phyloP scores from a whole-genome alignment of 1,140 invertebrate species.

The Lucilia cuprina region DNA sequence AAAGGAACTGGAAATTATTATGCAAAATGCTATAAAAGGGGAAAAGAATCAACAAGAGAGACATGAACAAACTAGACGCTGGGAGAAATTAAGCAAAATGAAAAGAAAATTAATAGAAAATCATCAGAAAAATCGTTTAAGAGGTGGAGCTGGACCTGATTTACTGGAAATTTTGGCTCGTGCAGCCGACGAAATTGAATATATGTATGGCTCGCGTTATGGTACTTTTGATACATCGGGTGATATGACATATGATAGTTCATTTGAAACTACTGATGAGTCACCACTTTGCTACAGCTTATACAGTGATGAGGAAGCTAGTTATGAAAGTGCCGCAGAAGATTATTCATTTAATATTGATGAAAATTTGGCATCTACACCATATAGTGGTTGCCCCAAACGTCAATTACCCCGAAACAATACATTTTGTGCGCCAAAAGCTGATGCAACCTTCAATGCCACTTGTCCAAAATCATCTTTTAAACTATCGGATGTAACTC shows the following conservation, averaged over 20 bases:
- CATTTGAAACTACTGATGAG: background rate
- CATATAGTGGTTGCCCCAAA: background rate
- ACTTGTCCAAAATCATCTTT: too few species aligned
- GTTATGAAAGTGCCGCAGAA: background rate
- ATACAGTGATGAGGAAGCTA: background rate
- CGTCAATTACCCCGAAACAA: background rate
- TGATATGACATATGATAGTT: background rate
- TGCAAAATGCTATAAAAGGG: background rate
- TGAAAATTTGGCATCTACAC: background rate
- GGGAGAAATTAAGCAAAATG: conserved; percentile 43
- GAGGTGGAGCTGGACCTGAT: conserved; percentile 15
- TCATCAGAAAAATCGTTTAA: conserved; percentile 43
- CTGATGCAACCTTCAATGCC: background rate
- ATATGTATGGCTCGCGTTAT: conserved; percentile 29
- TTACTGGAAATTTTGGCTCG: conserved; percentile 46
- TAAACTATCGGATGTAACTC: background rate
- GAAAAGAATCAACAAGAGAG: conserved; percentile 20
- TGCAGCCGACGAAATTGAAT: conserved; percentile 41
- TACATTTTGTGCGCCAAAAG: background rate
- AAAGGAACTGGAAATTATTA: conserved; percentile 30
- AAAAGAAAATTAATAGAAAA: conserved; percentile 47
- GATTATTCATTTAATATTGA: background rate
- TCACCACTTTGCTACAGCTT: background rate
- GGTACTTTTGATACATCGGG: background rate
- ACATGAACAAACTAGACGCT: conserved; percentile 41